These are phyloP conservation scores for Pararge aegeria DNA, from an alignment of 1,140 invertebrate species.

Conservation along the genomic window DNA sequence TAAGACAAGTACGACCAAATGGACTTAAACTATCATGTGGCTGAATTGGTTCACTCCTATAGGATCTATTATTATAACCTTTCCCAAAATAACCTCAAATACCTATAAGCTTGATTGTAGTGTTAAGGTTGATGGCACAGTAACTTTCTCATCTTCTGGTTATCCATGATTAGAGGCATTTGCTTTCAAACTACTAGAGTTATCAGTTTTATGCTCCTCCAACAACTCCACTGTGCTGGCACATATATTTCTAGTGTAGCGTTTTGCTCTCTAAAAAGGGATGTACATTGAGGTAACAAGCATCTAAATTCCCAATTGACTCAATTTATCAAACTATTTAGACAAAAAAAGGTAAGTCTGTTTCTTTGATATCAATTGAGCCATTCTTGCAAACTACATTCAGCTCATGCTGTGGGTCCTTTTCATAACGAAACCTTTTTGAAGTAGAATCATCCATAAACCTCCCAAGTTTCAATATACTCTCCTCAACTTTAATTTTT, in stretches of 20 bases:
- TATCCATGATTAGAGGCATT: too few species aligned
- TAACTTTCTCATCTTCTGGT: too few species aligned
- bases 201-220: too few species aligned
- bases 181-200: too few species aligned
- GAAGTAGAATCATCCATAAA: constrained; percentile 74
- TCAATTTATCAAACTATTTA: constrained; percentile 14
- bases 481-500: constrained; percentile 71
- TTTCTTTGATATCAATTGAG: constrained; percentile 72
- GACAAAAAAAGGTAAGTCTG: constrained; percentile 59
- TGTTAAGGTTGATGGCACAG: too few species aligned
- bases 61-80: too few species aligned
- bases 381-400: constrained; percentile 78
- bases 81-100: too few species aligned
- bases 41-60: too few species aligned
- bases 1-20: too few species aligned
- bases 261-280: neutral
- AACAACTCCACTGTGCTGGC: too few species aligned
- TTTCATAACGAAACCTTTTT: constrained; percentile 73
- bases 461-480: constrained; percentile 67
- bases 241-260: neutral
- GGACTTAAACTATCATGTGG: too few species aligned
- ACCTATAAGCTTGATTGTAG: too few species aligned
- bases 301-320: neutral
- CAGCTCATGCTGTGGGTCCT: constrained; percentile 62
- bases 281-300: neutral